Evolutionary conservation across 2,888 invertebrate genomes (phyloP), one percentile per base, ranked within the genome.

Genomic region (Agrochola lychnidis): DNA sequence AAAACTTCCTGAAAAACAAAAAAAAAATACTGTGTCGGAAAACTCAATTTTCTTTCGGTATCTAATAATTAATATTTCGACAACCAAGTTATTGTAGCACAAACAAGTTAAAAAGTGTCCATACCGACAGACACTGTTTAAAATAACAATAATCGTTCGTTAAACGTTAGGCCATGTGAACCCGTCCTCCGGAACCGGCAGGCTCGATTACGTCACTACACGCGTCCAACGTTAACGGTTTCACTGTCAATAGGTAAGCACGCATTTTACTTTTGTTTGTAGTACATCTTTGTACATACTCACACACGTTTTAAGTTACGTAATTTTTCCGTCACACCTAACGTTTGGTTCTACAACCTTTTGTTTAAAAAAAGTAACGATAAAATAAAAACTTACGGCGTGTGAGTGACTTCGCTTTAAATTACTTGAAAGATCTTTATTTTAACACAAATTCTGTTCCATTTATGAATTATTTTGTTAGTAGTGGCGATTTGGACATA

Each of bases 181-280:
- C 87, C 42, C 83, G 64, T 69, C 91, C 86, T 91, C 77, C 70
- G 82, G 70, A 87, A 89, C 90, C 85, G 86, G 85, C 88, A 90
- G 87, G 90, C 90, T 90, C 78, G 89, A 82, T 95, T 94, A 94
- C 95, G 94, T 95, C 94, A 95, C 89, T 86, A 64, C 79, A 84
- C 84, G 80, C 88, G 87, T 89, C 87, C 88, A 74, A 89, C 86
- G 80, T 87, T 93, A 95, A 95, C 94, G 94, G 94, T 95, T 94
- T 92, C 91, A 92, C 92, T 94, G 93, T 94, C 94, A 91, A 90
- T 90, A 90, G 86, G 87, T 83, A 86, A 88, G 87, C 87, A 88
- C 83, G 88, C 89, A 89, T 92, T 90, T 88, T 87, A 88, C 86
- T 90, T 90, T 91, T 93, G 88, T 92, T 91, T 89, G 85, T 70